Conservation (phyloP, 2,797 vertebrate genomes). For the Brachymystax lenok region DNA sequence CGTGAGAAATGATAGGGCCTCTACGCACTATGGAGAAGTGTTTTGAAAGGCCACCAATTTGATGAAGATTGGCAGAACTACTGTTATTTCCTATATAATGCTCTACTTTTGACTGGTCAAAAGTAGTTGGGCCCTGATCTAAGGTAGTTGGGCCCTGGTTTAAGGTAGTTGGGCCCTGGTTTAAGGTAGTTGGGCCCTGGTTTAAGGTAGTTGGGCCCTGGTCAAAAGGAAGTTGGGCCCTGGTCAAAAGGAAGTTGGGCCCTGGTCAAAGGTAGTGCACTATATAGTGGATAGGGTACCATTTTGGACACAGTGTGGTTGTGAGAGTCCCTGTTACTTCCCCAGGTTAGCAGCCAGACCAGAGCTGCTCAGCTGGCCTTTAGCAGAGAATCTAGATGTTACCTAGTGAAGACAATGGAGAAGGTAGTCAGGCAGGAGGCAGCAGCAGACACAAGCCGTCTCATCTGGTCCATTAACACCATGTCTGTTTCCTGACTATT, state of each 20-base stretch:
- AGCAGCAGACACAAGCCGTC: slow-evolving; percentile 65
- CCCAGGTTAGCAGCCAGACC: slow-evolving; percentile 1
- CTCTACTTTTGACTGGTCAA: too few species aligned
- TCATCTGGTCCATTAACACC: slow-evolving; percentile 77
- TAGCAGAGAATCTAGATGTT: slow-evolving; percentile 66
- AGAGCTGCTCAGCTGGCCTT: slow-evolving; percentile 67
- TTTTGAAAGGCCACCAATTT: not conserved
- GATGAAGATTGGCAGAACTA: not conserved
- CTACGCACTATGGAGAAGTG: not conserved
- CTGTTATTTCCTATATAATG: too few species aligned
- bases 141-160: too few species aligned
- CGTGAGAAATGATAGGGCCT: not conserved
- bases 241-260: too few species aligned
- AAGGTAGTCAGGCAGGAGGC: slow-evolving; percentile 38
- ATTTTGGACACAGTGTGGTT: too few species aligned
- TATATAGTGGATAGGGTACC: too few species aligned
- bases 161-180: too few species aligned
- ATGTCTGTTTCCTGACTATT: slow-evolving; percentile 74
- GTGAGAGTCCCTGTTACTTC: slow-evolving; percentile 1
- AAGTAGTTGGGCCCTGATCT: too few species aligned
- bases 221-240: too few species aligned
- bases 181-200: too few species aligned
- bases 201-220: too few species aligned
- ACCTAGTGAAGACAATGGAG: slow-evolving; percentile 67
- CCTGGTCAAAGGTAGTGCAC: too few species aligned